A percentile compares a stretch with the other conserved stretches of the same genome.
Conservation (phyloP, 2,888 invertebrate genomes). For the Apotomis capreana region DNA sequence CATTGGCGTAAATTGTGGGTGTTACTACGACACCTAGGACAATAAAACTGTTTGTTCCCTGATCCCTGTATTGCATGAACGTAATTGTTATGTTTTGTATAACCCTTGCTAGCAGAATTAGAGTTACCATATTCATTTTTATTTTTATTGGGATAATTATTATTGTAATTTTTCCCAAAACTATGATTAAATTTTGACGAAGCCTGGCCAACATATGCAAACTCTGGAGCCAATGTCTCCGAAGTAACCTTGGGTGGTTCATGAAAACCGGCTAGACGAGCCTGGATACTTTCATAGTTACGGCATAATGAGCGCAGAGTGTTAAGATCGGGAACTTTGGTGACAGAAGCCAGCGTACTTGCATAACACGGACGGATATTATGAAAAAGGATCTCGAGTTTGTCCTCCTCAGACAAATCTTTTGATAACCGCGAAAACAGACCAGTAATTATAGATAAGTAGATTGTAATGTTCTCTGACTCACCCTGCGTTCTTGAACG, state of each 20-base stretch:
- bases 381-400: no score
- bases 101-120: neutral
- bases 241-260: neutral
- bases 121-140: neutral
- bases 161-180: neutral
- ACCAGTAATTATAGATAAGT: slow-evolving; percentile 42
- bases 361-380: no score
- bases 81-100: slow-evolving; percentile 4
- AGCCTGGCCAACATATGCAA: no score
- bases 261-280: no score
- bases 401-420: no score
- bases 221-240: no score
- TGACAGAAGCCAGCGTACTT: no score
- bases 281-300: no score
- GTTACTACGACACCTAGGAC: slow-evolving; percentile 9
- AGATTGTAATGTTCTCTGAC: slow-evolving; percentile 42
- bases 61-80: neutral
- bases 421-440: slow-evolving; percentile 35
- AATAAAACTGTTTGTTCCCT: neutral
- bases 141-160: slow-evolving; percentile 1
- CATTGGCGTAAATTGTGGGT: slow-evolving; percentile 7
- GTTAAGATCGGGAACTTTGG: no score
- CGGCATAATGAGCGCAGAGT: neutral
- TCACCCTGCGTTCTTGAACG: slow-evolving; percentile 43
- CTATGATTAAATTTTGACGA: no score